These are phyloP conservation scores for Agraylea sexmaculata DNA, from an alignment of 1,140 invertebrate genomes.

Conservation along the genomic window DNA sequence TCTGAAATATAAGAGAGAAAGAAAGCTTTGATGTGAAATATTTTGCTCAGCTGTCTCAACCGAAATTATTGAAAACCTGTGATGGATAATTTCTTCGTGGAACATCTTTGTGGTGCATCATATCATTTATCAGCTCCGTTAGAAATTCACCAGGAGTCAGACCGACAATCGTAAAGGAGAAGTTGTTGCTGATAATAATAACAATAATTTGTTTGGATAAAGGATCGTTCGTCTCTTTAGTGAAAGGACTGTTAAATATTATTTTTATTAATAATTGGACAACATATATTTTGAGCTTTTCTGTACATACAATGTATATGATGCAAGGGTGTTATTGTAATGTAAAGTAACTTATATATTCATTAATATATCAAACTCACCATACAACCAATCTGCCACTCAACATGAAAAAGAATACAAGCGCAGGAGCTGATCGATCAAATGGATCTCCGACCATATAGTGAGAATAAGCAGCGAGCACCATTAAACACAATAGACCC, in stretches of 20 bases:
- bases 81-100: no score
- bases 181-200: neutral
- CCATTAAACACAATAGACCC: conserved; percentile 67
- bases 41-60: no score
- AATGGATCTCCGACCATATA: conserved; percentile 86
- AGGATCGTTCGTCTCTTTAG: no score
- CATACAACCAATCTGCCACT: conserved; percentile 75
- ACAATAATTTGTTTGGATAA: neutral
- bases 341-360: neutral
- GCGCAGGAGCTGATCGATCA: conserved; percentile 80
- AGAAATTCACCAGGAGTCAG: no score
- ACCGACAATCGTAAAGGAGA: no score
- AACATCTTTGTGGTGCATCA: no score
- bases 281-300: neutral
- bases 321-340: neutral
- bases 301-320: neutral
- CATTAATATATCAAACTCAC: conserved; percentile 26
- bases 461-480: conserved; percentile 86
- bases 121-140: no score
- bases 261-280: no score
- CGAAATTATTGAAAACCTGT: no score
- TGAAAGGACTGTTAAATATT: no score
- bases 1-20: no score
- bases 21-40: no score
- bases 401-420: conserved; percentile 95